Conservation (phyloP, 2,113 vertebrate genomes). For the Saccopteryx bilineata region DNA sequence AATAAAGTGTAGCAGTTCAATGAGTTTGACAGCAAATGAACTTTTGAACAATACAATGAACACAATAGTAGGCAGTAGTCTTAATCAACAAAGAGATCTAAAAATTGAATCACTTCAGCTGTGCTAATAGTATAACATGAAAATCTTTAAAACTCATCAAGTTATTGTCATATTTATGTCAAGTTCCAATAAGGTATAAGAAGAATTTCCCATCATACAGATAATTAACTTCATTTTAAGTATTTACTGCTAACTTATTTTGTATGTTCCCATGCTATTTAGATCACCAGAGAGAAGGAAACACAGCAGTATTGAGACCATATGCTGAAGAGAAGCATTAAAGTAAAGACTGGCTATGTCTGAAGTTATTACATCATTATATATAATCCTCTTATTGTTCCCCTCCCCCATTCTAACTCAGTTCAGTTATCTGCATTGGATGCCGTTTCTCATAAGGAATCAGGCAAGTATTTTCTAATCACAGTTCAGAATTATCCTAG, state of each 20-base stretch:
- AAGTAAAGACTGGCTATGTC: conserved; percentile 1
- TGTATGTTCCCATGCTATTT: not conserved
- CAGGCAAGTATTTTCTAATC: conserved; percentile 34
- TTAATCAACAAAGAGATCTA: conserved; percentile 37
- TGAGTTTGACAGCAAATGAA: conserved; percentile 53
- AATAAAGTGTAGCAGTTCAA: conserved; percentile 17
- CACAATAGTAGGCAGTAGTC: not conserved
- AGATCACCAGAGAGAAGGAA: conserved; percentile 42
- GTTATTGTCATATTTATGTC: conserved; percentile 17
- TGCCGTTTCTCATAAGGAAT: conserved; percentile 16
- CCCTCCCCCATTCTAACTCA: not conserved
- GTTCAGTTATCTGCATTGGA: conserved; percentile 18
- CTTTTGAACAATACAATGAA: conserved; percentile 50
- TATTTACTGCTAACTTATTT: conserved; percentile 21
- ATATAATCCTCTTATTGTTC: not conserved
- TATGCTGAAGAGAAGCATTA: conserved; percentile 34
- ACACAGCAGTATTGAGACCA: not conserved
- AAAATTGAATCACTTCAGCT: conserved; percentile 50
- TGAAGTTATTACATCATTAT: not conserved
- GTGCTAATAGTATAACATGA: not conserved
- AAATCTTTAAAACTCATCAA: conserved; percentile 58
- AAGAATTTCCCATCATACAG: not conserved
- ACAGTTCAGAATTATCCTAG: conserved; percentile 37
- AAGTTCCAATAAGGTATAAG: conserved; percentile 22
- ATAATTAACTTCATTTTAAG: conserved; percentile 44